phyloP scores from a whole-genome alignment of 2,888 invertebrate genomes.

The Unio delphinus region DNA sequence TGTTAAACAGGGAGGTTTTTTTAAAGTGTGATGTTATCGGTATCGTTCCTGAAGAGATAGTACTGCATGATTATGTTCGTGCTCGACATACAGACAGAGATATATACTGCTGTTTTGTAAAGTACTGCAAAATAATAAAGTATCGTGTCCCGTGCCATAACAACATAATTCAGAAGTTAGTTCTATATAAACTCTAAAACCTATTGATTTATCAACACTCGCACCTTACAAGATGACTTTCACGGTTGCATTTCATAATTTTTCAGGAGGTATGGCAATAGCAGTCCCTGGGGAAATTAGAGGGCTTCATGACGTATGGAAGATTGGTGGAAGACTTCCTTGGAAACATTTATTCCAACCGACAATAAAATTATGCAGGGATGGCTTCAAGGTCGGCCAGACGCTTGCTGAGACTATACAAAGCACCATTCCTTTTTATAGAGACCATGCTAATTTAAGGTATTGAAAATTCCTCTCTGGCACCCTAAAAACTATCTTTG shows the following conservation, averaged over 20 bases:
- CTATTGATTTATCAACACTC: too few species aligned
- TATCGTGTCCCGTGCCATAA: too few species aligned
- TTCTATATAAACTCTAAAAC: too few species aligned
- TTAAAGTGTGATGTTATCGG: too few species aligned
- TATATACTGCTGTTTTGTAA: too few species aligned
- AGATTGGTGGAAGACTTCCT: conserved; percentile 80
- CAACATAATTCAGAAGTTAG: too few species aligned
- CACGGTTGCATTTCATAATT: not conserved
- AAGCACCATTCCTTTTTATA: not conserved
- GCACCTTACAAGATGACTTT: too few species aligned
- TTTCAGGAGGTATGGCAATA: conserved; percentile 75
- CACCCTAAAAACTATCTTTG: not conserved
- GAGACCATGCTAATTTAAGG: not conserved
- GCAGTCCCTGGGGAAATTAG: conserved; percentile 90
- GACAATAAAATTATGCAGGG: conserved; percentile 81
- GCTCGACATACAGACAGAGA: too few species aligned
- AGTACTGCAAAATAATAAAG: too few species aligned
- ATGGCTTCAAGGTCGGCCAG: conserved; percentile 75
- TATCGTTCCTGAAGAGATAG: too few species aligned
- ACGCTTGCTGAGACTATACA: conserved; percentile 6
- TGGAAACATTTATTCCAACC: conserved; percentile 87
- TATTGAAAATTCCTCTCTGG: not conserved
- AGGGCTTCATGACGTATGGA: conserved; percentile 86
- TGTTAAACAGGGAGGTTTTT: too few species aligned
- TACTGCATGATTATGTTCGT: too few species aligned